Evolutionary conservation across 1,140 invertebrate genomes (phyloP), one percentile per base, ranked within the genome.

Genomic region (Drosophila auraria): DNA sequence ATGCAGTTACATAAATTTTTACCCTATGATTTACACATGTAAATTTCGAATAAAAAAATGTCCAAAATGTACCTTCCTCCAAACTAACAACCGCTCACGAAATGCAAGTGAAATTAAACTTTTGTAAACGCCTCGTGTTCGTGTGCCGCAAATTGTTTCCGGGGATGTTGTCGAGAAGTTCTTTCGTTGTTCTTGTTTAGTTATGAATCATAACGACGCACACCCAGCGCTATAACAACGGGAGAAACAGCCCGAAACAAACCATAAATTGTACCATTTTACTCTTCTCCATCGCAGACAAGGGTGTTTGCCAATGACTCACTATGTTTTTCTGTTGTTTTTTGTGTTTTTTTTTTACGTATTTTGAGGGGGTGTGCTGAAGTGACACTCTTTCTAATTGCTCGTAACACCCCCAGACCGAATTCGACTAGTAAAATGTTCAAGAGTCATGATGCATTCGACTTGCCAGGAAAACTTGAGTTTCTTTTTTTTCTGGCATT

Each of bases 71-170:
- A 38, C 44, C n/a, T 12, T 33, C 45, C 40, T 27, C 53, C 9
- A 56, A 56, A 54, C 27, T 25, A 73, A 73, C 40, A 44, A 50
- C 50, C 30, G 36, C 54, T 45, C 51, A 78, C 56, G 60, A 78
- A 83, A 87, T 75, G 57, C 80, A 66, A 87, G 81, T 78, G 54
- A 72, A 87, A 87, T 87, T 81, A 84, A 90, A 87, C 81, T 84
- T 84, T 84, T 70, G 84, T 87, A 83, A 87, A 89, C 82, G 84
- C 59, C 80, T 89, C 84, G 63, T 87, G 83, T 87, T 87, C 83
- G 84, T 87, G 84, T 87, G 81, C 82, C 78, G 73, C 86, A 84
- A 87, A 89, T 87, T 89, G 84, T 83, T 87, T 87, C 84, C 84
- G 84, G 84, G 84, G 84, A 87, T 89, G 84, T 89, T 89, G 84